Conservation (phyloP, 2,113 vertebrate genomes). For the Phaethornis superciliosus region DNA sequence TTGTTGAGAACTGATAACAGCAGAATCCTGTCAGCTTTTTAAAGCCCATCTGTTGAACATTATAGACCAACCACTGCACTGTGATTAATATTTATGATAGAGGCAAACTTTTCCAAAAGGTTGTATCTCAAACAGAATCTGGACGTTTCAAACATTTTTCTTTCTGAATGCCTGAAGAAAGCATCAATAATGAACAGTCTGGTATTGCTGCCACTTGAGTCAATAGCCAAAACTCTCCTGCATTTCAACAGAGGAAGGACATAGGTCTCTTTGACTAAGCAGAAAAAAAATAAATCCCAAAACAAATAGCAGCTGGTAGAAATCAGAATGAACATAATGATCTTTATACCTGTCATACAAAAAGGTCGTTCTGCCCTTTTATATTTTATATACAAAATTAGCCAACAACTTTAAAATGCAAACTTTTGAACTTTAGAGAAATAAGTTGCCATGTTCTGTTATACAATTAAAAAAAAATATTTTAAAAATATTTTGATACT, state of each 20-base stretch:
- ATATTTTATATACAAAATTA: neutral
- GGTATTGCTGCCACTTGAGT: neutral
- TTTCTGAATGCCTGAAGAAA: neutral
- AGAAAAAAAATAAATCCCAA: neutral
- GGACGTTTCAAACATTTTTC: neutral
- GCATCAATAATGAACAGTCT: neutral
- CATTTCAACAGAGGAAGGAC: neutral
- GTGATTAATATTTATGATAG: neutral
- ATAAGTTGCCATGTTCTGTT: neutral
- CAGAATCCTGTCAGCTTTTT: neutral
- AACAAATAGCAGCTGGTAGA: neutral
- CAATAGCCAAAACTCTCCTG: neutral
- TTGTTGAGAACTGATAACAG: neutral
- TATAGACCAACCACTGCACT: neutral
- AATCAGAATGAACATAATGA: neutral
- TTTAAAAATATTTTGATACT: neutral
- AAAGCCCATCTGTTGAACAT: constrained; percentile 16
- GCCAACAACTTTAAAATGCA: neutral
- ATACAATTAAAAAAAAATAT: neutral
- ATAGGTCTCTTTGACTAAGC: neutral
- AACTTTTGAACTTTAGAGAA: neutral
- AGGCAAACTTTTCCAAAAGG: neutral
- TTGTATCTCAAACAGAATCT: neutral
- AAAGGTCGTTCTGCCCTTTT: neutral
- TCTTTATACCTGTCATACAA: neutral